These are phyloP conservation scores for Glyptemys insculpta DNA, from an alignment of 2,797 vertebrate genomes.

Conservation along the genomic window DNA sequence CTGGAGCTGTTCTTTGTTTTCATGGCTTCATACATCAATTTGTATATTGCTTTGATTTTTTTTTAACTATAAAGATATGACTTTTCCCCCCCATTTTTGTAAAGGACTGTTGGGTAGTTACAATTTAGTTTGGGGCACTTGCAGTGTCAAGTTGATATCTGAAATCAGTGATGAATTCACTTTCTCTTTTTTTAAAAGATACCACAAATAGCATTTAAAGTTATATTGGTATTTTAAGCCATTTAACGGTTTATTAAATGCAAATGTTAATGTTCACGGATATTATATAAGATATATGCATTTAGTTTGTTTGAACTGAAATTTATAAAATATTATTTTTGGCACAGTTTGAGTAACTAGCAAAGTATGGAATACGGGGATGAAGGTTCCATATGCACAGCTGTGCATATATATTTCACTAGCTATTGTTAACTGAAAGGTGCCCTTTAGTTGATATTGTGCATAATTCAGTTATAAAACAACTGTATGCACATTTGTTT, in stretches of 20 bases:
- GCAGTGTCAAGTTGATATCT: constrained; percentile 28
- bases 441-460: constrained; percentile 13
- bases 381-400: neutral
- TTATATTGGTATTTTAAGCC: constrained; percentile 25
- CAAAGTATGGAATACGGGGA: neutral
- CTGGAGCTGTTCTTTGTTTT: constrained; percentile 5
- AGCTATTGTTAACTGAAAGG: neutral
- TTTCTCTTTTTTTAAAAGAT: neutral
- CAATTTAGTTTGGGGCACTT: neutral
- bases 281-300: neutral
- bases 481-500: neutral
- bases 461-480: neutral
- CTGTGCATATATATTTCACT: constrained; percentile 21
- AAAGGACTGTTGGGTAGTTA: constrained; percentile 37
- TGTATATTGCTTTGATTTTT: constrained; percentile 46
- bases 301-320: constrained; percentile 30
- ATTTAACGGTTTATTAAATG: neutral
- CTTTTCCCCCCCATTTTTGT: neutral
- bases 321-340: constrained; percentile 5
- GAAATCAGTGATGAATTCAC: neutral
- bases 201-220: constrained; percentile 19
- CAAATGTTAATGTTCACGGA: neutral
- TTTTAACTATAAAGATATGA: constrained; percentile 35
- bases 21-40: constrained; percentile 57
- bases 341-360: constrained; percentile 1